Conservation (phyloP, 2,888 invertebrate genomes). For the Ypsolopha scabrella region DNA sequence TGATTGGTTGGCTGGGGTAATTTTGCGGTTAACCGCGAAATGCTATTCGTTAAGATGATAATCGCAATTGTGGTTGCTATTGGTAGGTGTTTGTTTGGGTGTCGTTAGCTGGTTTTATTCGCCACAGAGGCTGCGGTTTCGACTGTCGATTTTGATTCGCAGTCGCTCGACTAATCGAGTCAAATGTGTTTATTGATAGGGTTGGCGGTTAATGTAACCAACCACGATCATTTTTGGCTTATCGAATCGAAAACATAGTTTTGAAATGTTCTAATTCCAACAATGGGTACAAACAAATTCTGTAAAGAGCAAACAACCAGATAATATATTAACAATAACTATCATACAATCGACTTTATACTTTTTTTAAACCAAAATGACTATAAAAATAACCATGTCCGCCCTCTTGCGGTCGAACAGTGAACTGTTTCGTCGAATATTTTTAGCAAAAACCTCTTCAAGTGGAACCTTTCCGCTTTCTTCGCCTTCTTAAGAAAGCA, state of each 20-base stretch:
- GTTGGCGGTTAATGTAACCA: slow-evolving; percentile 10
- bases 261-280: too few species aligned
- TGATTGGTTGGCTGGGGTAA: slow-evolving; percentile 53
- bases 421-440: slow-evolving; percentile 43
- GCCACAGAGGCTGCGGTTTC: slow-evolving; percentile 38
- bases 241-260: too few species aligned
- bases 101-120: slow-evolving; percentile 23
- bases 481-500: slow-evolving; percentile 63
- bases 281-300: too few species aligned
- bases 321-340: not conserved
- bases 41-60: slow-evolving; percentile 66
- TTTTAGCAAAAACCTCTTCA: slow-evolving; percentile 54
- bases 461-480: slow-evolving; percentile 64
- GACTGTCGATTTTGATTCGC: slow-evolving; percentile 20
- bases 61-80: slow-evolving; percentile 39
- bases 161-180: slow-evolving; percentile 11
- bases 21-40: slow-evolving; percentile 65
- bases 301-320: too few species aligned
- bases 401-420: slow-evolving; percentile 43
- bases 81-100: slow-evolving; percentile 21
- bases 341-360: not conserved
- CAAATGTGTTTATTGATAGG: slow-evolving; percentile 10
- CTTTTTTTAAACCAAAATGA: not conserved
- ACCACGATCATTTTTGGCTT: not conserved
- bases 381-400: slow-evolving; percentile 19